phyloP scores from a whole-genome alignment of 1,140 invertebrate genomes.

The Nasonia giraulti region DNA sequence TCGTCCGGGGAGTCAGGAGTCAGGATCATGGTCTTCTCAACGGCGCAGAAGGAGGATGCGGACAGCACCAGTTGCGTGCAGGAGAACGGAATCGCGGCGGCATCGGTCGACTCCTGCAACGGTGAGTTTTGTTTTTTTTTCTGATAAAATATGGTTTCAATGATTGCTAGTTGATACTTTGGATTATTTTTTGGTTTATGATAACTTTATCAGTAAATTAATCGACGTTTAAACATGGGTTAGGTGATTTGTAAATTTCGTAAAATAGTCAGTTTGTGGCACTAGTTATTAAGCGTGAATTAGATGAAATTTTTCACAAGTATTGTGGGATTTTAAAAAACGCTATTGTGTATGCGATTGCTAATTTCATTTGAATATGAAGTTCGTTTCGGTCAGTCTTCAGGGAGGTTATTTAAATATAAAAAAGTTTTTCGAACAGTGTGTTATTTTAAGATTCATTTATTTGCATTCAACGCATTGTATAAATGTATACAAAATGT shows the following conservation, averaged over 20 bases:
- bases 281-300: no score
- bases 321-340: no score
- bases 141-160: no score
- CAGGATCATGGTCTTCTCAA: conserved; percentile 39
- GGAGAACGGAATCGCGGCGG: conserved; percentile 24
- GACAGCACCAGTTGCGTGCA: conserved; percentile 19
- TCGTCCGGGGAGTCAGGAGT: background rate
- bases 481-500: conserved; percentile 44
- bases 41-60: conserved; percentile 26
- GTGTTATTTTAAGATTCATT: background rate
- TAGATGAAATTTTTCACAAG: no score
- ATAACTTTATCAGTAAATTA: no score
- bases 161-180: no score
- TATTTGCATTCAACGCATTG: conserved; percentile 23
- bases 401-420: background rate
- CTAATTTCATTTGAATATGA: no score
- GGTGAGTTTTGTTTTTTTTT: conserved; percentile 28
- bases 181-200: no score
- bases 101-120: conserved; percentile 7
- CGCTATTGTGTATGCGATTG: no score
- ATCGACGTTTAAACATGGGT: no score
- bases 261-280: no score
- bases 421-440: background rate
- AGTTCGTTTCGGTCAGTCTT: background rate
- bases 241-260: no score